A percentile compares a stretch with the other conserved stretches of the same genome.
These are phyloP conservation scores for Enteromius mattozi DNA, from an alignment of 2,797 vertebrate species.

Conservation along the genomic window DNA sequence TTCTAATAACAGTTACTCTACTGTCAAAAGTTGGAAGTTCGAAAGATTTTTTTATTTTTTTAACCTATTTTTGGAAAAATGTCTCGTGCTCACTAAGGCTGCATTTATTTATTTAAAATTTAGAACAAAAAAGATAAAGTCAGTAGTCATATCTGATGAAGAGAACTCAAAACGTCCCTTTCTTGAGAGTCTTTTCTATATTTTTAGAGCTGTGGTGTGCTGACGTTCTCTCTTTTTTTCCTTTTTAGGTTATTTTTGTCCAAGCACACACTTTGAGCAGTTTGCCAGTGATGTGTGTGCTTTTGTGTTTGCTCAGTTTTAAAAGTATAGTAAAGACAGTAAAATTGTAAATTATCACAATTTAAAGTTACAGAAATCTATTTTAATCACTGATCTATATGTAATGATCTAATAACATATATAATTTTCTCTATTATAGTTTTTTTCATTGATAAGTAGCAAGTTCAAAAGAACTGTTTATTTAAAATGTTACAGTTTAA, in stretches of 20 bases:
- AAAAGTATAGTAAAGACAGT: not conserved
- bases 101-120: not conserved
- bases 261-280: not conserved
- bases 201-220: constrained; percentile 1
- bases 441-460: no score
- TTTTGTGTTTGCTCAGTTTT: not conserved
- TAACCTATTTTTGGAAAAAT: not conserved
- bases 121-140: not conserved
- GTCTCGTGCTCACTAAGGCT: not conserved
- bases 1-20: not conserved
- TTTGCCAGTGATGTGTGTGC: not conserved
- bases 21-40: not conserved
- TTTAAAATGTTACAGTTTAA: no score
- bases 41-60: no score
- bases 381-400: no score
- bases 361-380: no score
- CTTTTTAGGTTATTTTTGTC: not conserved
- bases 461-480: no score
- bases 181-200: not conserved
- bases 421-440: no score
- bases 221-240: not conserved
- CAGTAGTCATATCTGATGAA: not conserved
- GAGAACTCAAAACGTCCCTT: not conserved
- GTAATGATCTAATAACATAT: no score
- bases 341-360: not conserved